phyloP scores from a whole-genome alignment of 2,888 invertebrate species.

The Rhorus exstirpatorius region DNA sequence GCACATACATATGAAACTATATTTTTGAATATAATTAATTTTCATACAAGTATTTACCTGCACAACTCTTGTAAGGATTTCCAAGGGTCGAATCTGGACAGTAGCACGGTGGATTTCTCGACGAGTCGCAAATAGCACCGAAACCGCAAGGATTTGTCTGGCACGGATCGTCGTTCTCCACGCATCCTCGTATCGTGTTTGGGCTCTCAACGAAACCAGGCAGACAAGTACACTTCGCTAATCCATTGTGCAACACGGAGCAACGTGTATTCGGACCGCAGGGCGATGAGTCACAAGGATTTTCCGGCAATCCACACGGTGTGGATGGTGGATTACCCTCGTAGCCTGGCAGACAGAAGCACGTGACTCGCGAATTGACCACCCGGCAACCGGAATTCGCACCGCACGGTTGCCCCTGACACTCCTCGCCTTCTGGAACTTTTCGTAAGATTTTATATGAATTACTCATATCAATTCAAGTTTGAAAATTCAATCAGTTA shows the following conservation, averaged over 20 bases:
- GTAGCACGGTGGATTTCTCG: slow-evolving; percentile 93
- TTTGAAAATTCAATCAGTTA: no score
- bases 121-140: slow-evolving; percentile 93
- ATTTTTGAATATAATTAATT: background rate
- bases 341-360: slow-evolving; percentile 95
- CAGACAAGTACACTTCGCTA: slow-evolving; percentile 95
- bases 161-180: slow-evolving; percentile 93
- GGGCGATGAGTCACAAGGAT: slow-evolving; percentile 94
- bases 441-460: slow-evolving; percentile 54
- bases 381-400: slow-evolving; percentile 93
- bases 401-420: slow-evolving; percentile 94
- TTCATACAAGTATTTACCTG: slow-evolving; percentile 82
- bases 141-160: slow-evolving; percentile 93
- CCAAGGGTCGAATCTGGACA: slow-evolving; percentile 94
- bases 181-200: slow-evolving; percentile 94
- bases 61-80: slow-evolving; percentile 93
- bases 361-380: slow-evolving; percentile 91
- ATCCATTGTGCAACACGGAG: slow-evolving; percentile 91
- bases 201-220: slow-evolving; percentile 94
- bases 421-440: slow-evolving; percentile 96
- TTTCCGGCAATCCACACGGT: slow-evolving; percentile 91
- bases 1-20: background rate
- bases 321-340: slow-evolving; percentile 93
- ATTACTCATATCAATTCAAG: no score
- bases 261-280: slow-evolving; percentile 97